Evolutionary conservation across 2,888 invertebrate genomes (phyloP).

Genomic region (Pyralis farinalis): DNA sequence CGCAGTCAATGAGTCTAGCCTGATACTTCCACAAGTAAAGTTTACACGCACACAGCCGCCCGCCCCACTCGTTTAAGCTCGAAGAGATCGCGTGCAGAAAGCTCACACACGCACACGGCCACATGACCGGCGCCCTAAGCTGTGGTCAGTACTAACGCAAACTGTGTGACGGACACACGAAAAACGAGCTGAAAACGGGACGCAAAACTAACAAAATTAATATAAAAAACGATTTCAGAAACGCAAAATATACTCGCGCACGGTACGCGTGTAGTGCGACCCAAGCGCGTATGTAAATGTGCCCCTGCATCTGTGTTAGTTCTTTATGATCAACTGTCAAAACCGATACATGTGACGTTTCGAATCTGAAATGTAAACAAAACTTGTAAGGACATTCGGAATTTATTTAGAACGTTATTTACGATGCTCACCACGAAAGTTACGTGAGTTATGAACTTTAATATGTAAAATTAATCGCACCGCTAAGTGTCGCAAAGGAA

Average conservation of each 20-base stretch:
- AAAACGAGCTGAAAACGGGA: slow-evolving; percentile 76
- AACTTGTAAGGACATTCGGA: slow-evolving; percentile 47
- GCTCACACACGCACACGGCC: slow-evolving; percentile 75
- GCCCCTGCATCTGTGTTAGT: slow-evolving; percentile 61
- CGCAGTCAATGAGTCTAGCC: slow-evolving; percentile 81
- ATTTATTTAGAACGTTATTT: slow-evolving; percentile 61
- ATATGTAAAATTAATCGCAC: slow-evolving; percentile 67
- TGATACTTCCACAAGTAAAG: slow-evolving; percentile 71
- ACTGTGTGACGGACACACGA: slow-evolving; percentile 81
- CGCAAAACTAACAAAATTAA: slow-evolving; percentile 62
- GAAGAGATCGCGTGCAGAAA: slow-evolving; percentile 77
- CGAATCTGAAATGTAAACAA: slow-evolving; percentile 76
- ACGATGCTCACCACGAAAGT: slow-evolving; percentile 54
- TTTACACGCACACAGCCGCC: slow-evolving; percentile 63
- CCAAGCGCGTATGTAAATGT: slow-evolving; percentile 65
- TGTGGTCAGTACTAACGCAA: slow-evolving; percentile 80
- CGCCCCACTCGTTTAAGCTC: slow-evolving; percentile 70
- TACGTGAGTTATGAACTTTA: slow-evolving; percentile 71
- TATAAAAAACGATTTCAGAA: slow-evolving; percentile 38
- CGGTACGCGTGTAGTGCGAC: slow-evolving; percentile 28
- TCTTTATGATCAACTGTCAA: slow-evolving; percentile 76
- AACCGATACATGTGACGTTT: slow-evolving; percentile 76
- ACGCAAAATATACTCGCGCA: slow-evolving; percentile 28
- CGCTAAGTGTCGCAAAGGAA: slow-evolving; percentile 50
- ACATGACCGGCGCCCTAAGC: slow-evolving; percentile 77